Evolutionary conservation across 2,113 vertebrate genomes (phyloP).

Genomic region (Nyctereutes procyonoides): DNA sequence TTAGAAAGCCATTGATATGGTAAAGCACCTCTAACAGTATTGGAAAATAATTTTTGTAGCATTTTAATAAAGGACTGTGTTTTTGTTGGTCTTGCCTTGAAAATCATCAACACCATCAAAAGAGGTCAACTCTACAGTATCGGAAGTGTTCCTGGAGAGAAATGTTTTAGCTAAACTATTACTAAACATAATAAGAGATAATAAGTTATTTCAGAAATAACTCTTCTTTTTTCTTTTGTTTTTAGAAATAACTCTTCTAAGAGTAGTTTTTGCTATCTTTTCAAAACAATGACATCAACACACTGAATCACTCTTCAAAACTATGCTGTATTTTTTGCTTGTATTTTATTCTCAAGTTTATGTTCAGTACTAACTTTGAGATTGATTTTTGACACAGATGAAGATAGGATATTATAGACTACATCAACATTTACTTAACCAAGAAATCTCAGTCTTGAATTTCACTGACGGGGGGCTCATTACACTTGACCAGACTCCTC

Average conservation of each 20-base stretch:
- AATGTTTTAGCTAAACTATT: background rate
- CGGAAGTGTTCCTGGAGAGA: background rate
- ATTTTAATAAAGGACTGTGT: constrained; percentile 1
- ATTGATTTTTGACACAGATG: background rate
- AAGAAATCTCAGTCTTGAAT: background rate
- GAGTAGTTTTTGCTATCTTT: background rate
- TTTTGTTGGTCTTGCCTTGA: background rate
- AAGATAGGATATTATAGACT: background rate
- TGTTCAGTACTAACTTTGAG: background rate
- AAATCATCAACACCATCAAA: background rate
- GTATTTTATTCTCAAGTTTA: background rate
- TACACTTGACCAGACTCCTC: background rate
- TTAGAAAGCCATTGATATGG: background rate
- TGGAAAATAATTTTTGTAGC: background rate
- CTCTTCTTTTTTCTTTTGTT: background rate
- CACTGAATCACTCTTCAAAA: background rate
- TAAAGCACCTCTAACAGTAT: background rate
- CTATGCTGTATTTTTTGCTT: background rate
- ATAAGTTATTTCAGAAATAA: background rate
- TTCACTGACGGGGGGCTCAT: background rate
- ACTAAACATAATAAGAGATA: background rate
- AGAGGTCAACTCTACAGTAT: background rate
- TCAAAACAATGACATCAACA: background rate
- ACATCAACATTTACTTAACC: background rate
- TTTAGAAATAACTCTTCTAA: background rate